Base-by-base conservation (phyloP, 2,888 invertebrate species). In the Melipona bicolor region DNA sequence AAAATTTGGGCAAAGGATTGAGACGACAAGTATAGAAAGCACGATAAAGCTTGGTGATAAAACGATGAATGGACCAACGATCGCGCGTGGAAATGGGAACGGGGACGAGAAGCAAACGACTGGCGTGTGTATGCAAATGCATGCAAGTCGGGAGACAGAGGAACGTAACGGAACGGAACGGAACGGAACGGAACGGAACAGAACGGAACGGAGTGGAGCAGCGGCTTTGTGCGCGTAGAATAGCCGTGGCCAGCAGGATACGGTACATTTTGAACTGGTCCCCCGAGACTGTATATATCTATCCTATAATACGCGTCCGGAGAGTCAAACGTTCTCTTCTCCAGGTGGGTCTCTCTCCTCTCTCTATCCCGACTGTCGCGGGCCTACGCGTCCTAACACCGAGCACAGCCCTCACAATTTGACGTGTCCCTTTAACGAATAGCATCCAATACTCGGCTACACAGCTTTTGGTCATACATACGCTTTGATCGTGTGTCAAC, bases 231-330 rank as follows among this genome's bases (percentile, higher is more conserved):
- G 72, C 52, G 24, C 72, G 77, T 65, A 79, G 69, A 76, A 80
- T 71, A 71, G 68, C 64, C 43, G 52, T 70, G 65, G 75, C 70
- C 69, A 72, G 27, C 74, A 74, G 70, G 83, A 78, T 82, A 70
- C 65, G 62, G 82, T 80, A 73, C 71, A 79, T 88, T 88, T 80
- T 77, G 50, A 80, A 59, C 82, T 75, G 70, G 65, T 68, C 68
- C 50, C 74, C 50, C n/a, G 67, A 71, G 82, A 74, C 64, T 52
- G 17, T 59, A n/a, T 59, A 24, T n/a, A n/a, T n/a, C 13, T 32
- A 73, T 43, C 56, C 76, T 77, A 76, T 84, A 83, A 86, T 89
- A 88, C 81, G 86, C 71, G 77, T 65, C 78, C 88, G 86, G 89
- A 88, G 84, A 77, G 82, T 86, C 84, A 89, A 89, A 84, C 86